Evolutionary conservation across 64 coral and sea anemone genomes (phyloP), one percentile per base, ranked within the genome.

Genomic region (Pocillopora damicornis): DNA sequence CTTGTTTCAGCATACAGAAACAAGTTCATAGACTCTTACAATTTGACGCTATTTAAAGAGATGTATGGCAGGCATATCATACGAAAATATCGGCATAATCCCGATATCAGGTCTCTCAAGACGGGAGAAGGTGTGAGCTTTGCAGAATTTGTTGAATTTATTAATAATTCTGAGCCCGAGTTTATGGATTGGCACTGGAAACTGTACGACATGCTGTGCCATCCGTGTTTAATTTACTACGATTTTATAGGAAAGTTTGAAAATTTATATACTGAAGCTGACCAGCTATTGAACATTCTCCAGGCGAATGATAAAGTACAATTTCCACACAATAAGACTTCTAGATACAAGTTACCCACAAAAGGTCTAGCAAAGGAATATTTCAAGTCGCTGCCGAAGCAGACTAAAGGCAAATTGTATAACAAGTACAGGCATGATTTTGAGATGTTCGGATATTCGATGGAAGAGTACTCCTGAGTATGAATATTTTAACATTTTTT

Each of bases 11-110:
- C 96, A 0, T 98, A 95, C 65, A 92, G 96, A 90, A 98, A 98
- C 84, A 98, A 98, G 76, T 98, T 98, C 34, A 87, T 98, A 18
- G 96, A 98, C 36, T 95, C 92, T 6, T 98, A 98, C 82, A 98
- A 98, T 79, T 76, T 88, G 58, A 95, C 96, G 35, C 92, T 98
- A 25, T 98, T 98, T 34, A 92, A 94, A 87, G 79, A 90, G 36
- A 71, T 92, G 1, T 98, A 98, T 61, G 96, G 96, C 9, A 90
- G 96, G 15, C 76, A 74, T 57, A 98, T 98, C 38, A 98, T 98
- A 35, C 80, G 75, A 89, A 91, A 95, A 78, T 98, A 90, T 65
- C 83, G 96, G 42, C 76, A 71, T 2, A 92, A 98, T 18, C 82
- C 89, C 5, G 93, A 92, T 25, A 34, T 22, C 51, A 87, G 79